These are phyloP conservation scores for Polypterus bichir DNA, from an alignment of 2,113 vertebrate species.

Conservation along the genomic window DNA sequence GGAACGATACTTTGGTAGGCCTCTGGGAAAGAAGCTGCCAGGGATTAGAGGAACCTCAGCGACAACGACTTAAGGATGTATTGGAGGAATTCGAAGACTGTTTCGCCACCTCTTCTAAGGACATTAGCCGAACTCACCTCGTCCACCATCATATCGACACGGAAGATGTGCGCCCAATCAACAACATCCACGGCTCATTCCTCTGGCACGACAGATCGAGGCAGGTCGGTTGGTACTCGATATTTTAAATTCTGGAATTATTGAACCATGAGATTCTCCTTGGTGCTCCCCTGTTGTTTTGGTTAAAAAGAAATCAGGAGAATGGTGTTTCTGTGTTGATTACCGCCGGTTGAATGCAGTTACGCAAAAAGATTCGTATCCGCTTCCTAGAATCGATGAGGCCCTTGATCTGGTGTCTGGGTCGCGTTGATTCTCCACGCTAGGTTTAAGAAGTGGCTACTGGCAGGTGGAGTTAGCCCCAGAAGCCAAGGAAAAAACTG, in stretches of 20 bases:
- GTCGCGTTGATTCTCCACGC: neutral
- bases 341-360: neutral
- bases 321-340: neutral
- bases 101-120: too few relatives aligned
- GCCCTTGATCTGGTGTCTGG: neutral
- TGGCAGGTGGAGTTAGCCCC: neutral
- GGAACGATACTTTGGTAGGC: too few relatives aligned
- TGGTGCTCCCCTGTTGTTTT: neutral
- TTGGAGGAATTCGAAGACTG: too few relatives aligned
- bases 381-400: neutral
- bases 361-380: neutral
- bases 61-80: too few relatives aligned
- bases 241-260: neutral
- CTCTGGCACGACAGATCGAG: too few relatives aligned
- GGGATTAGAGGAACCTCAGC: too few relatives aligned
- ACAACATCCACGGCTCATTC: too few relatives aligned
- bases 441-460: neutral
- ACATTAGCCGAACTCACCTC: too few relatives aligned
- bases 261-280: neutral
- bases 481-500: neutral
- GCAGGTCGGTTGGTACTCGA: too few relatives aligned
- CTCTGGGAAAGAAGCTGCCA: too few relatives aligned
- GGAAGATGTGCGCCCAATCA: too few relatives aligned
- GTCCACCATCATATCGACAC: too few relatives aligned
- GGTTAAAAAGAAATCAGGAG: neutral